phyloP scores from a whole-genome alignment of 2,797 vertebrate species.

The Microctenopoma steveboyesi region DNA sequence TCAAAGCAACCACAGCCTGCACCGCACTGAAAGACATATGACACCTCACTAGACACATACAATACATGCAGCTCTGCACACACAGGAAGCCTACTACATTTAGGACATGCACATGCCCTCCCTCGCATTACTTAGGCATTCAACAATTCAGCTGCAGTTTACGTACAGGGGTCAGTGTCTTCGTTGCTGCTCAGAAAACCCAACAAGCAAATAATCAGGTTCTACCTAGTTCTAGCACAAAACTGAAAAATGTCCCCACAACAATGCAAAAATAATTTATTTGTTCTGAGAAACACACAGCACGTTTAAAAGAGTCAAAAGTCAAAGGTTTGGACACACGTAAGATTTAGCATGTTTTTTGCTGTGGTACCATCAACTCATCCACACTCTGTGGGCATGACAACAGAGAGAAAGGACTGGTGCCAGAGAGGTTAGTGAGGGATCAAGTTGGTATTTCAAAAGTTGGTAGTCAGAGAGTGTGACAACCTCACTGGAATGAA shows the following conservation, averaged over 20 bases:
- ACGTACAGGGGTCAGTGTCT: no score
- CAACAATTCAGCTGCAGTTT: no score
- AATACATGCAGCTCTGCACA: slow-evolving; percentile 11
- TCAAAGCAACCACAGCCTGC: slow-evolving; percentile 33
- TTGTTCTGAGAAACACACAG: neutral
- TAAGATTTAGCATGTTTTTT: no score
- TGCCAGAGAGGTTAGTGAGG: slow-evolving; percentile 22
- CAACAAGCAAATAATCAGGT: no score
- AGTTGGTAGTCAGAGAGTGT: neutral
- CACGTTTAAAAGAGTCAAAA: neutral
- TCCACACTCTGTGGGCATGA: slow-evolving; percentile 1
- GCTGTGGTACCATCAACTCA: no score
- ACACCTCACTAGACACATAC: slow-evolving; percentile 37
- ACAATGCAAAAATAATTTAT: neutral
- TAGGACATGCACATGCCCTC: neutral
- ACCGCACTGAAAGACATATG: slow-evolving; percentile 53
- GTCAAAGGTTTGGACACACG: no score
- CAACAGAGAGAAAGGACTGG: neutral
- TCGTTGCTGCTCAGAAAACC: neutral
- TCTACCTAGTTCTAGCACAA: slow-evolving; percentile 1
- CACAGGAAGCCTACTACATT: slow-evolving; percentile 5
- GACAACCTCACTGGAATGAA: neutral
- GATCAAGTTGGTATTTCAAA: slow-evolving; percentile 28
- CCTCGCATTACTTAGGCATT: no score
- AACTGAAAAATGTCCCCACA: slow-evolving; percentile 3